Evolutionary conservation across 2,113 vertebrate genomes (phyloP), one percentile per base, ranked within the genome.

Genomic region (Bubo scandiacus): DNA sequence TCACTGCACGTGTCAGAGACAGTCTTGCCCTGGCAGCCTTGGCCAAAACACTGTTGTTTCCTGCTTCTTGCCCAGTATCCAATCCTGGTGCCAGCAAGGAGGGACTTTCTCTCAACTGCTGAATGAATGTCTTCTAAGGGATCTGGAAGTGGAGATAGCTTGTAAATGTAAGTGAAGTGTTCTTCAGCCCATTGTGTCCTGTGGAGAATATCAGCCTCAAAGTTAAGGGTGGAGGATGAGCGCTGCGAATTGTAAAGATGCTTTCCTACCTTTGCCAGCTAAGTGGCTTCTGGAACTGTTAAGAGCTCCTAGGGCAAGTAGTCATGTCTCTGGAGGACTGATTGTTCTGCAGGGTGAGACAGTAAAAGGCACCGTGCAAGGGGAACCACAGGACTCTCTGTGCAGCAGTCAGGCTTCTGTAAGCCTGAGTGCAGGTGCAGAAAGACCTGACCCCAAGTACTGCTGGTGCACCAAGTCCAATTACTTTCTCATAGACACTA

Each of bases 301-400:
- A 15, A 5, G 10, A 66, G 30, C n/a, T 36, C 9, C 23, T 27
- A 47, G 58, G 32, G 22, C 40, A 72, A 40, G 34, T 5, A 42
- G 27, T 1, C 6, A 15, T 29, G 51, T 77, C 23, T 58, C 27
- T 1, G 0, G 22, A 21, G 4, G 22, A 65, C 18, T 0, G 0
- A 4, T 7, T 20, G 7, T 11, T 92, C 45, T 74, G 10, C 12
- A 11, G 43, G 52, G 13, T 61, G 29, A 15, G 23, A n/a, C 29
- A 51, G 32, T 5, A 25, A 32, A 68, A 72, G 55, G 43, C 1
- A 8, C 2, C 0, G 0, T 36, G 47, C 8, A 10, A 83, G 36
- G 42, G 43, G 57, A 73, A 27, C 19, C 34, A 8, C 15, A 27
- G 57, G 25, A 32, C 6, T 36, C 36, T 61, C 1, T 1, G 3